Base-by-base conservation (phyloP, 2,113 vertebrate genomes). In the Barbus barbus region DNA sequence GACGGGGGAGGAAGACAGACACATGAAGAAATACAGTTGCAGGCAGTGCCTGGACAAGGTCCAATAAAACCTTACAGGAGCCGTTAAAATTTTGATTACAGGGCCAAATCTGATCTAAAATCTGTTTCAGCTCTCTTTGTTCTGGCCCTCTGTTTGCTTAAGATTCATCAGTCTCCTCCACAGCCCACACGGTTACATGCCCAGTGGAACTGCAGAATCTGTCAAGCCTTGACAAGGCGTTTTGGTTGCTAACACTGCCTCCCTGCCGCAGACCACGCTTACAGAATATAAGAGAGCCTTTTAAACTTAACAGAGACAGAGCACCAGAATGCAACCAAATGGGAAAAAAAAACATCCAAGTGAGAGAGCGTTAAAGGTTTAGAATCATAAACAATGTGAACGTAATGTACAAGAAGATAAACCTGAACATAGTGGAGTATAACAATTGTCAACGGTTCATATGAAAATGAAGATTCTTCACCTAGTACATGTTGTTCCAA, bases 211-310 rank as follows among this genome's bases (percentile, higher is more conserved):
- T 82, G 86, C 84, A 78, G 82, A 74, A 82, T 78, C 86, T 51
- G 84, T 87, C 88, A 84, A 82, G 78, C n/a, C 82, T 84, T 86
- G 84, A 89, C 86, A 87, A 78, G 83, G 79, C 72, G 63, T 72
- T 81, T 80, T 69, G 73, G 84, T 78, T 82, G 56, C 78, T 28
- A 82, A 87, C 76, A 48, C 63, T 75, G 81, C 73, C 83, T 85
- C 77, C 51, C 65, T 78, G 44, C 81, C 60, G 77, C 71, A 86
- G 72, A 85, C 72, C 61, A 73, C 77, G 76, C 85, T 88, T 83
- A 12, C 48, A 79, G 80, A 86, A 81, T 44, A 73, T 72, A 44
- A 84, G 74, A 75, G 11, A 53, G n/a, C 61, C 48, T 69, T 72
- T 53, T 84, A 16, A 76, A 78, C 38, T 46, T 58, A 77, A 73